These are phyloP conservation scores for Yponomeuta malinellus DNA, from an alignment of 2,888 invertebrate genomes.

Conservation along the genomic window DNA sequence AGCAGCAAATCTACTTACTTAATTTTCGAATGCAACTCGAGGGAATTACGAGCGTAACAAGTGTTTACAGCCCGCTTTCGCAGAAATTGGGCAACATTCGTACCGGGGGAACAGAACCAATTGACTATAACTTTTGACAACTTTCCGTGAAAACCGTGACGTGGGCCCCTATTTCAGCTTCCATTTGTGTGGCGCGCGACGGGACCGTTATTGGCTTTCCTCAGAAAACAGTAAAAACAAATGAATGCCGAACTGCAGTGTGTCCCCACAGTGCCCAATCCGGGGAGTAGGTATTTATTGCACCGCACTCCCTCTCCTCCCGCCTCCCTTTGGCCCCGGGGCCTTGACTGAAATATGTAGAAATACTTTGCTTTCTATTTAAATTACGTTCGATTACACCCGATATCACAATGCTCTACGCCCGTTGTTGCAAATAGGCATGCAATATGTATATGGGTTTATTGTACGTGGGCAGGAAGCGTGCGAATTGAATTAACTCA, in stretches of 20 bases:
- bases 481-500: no score
- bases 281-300: slow-evolving; percentile 21
- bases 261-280: background rate
- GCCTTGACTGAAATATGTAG: background rate
- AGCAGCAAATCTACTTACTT: no score
- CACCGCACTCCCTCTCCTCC: slow-evolving; percentile 19
- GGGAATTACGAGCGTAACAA: background rate
- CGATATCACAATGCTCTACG: no score
- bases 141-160: background rate
- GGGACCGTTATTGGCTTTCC: background rate
- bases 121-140: background rate
- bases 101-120: background rate
- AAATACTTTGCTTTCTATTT: background rate
- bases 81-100: background rate
- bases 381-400: no score
- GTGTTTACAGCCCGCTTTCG: background rate
- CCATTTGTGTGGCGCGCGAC: background rate
- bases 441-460: no score
- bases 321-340: background rate
- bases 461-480: no score
- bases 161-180: background rate
- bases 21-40: no score
- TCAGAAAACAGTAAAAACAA: background rate
- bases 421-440: no score
- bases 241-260: background rate